Base-by-base conservation (phyloP, 2,113 vertebrate genomes). In the Xiphias gladius region DNA sequence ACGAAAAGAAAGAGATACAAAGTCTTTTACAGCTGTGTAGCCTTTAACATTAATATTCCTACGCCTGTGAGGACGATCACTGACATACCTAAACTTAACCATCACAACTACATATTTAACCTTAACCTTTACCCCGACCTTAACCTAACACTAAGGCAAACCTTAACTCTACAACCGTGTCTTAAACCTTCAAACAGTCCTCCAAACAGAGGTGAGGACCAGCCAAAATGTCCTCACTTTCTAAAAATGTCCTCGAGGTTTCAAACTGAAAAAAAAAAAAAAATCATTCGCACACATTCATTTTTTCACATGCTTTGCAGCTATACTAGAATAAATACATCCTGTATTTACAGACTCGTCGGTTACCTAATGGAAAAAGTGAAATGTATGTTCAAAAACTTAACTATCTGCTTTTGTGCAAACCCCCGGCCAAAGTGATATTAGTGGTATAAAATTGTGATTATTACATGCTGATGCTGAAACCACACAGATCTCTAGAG, bases 361-460 rank as follows among this genome's bases (percentile, higher is more conserved):
- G 37, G 55, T 89, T 30, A 77, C 67, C 64, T 58, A 2, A 85
- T 83, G 88, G 88, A 89, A 85, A 87, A 87, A 74, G 14, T 80
- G 79, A 89, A 62, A 54, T 17, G n/a, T 19, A 2, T 0, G 5
- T 11, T 72, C 1, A 50, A 24, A 73, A 74, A 83, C 52, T 30
- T 41, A 43, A 79, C 59, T 30, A 73, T 69, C n/a, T 77, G 79
- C 76, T 69, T 63, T 35, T 54, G 66, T 75, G 48, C 71, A 85
- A 80, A 79, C 58, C 73, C 16, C 19, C 46, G 26, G 26, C 48
- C 78, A 10, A 61, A 76, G 63, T 24, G 76, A 69, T 80, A 76
- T 86, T 77, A 80, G 72, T 65, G 77, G 73, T 67, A 22, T 26
- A 0, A 71, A 62, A 28, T 48, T 54, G 32, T 69, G 57, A 58